A percentile compares a stretch with the other conserved stretches of the same genome.
Conservation (phyloP, 2,113 vertebrate species). For the Phasianus colchicus region DNA sequence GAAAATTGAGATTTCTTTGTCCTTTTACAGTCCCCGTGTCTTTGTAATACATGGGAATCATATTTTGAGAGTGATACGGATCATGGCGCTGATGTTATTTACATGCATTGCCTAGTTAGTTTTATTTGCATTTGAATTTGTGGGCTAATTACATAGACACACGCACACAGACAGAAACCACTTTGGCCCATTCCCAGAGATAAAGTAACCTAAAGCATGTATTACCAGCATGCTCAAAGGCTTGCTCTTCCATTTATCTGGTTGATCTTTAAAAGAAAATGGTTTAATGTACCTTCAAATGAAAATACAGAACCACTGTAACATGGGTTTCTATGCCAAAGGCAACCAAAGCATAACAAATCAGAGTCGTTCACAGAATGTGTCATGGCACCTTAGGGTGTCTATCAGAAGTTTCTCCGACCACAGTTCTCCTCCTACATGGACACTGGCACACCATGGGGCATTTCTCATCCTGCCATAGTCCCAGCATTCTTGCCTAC, state of each 20-base stretch:
- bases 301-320: constrained; percentile 8
- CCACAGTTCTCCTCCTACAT: neutral
- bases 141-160: constrained; percentile 13
- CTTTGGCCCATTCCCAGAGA: constrained; percentile 55
- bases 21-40: neutral
- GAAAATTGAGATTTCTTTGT: neutral
- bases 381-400: neutral
- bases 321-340: neutral
- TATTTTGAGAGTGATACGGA: neutral
- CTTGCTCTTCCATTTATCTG: constrained; percentile 24
- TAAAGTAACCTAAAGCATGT: constrained; percentile 35
- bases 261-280: constrained; percentile 29
- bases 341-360: neutral
- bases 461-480: neutral
- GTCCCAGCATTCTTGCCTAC: neutral
- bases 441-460: accelerated
- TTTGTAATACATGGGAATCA: neutral
- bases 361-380: neutral
- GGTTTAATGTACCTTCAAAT: neutral
- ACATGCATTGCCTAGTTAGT: neutral
- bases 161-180: neutral
- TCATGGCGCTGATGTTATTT: neutral
- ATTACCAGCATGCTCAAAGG: neutral
- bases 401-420: neutral
- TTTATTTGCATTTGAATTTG: constrained; percentile 23